A percentile compares a stretch with the other conserved stretches of the same genome.
Conservation (phyloP, 2,888 invertebrate species). For the Synanthedon andrenaeformis region DNA sequence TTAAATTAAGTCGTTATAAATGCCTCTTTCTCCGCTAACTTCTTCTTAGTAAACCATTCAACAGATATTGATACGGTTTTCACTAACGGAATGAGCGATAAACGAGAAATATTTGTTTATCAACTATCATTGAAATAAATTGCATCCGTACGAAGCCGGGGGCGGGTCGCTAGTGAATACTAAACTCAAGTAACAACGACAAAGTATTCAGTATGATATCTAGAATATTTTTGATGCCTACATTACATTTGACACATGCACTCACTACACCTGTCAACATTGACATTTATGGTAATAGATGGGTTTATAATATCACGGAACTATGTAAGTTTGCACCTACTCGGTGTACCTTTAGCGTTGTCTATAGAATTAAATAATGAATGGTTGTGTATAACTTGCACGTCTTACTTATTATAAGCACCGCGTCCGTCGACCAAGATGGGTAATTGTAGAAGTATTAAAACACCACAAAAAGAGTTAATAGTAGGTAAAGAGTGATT, state of each 20-base stretch:
- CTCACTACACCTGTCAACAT: background rate
- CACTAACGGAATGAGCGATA: too few species aligned
- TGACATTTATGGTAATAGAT: background rate
- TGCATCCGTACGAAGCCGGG: too few species aligned
- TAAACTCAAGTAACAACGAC: too few species aligned
- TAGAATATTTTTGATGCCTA: too few species aligned
- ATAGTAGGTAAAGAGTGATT: constrained; percentile 23
- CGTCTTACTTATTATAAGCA: constrained; percentile 8
- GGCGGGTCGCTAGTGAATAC: too few species aligned
- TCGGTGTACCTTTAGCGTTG: background rate
- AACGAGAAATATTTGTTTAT: too few species aligned
- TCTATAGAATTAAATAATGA: background rate
- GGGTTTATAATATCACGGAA: background rate
- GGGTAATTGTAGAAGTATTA: constrained; percentile 38
- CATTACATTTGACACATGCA: background rate
- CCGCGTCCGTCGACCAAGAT: constrained; percentile 20
- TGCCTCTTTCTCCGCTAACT: too few species aligned
- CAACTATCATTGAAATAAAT: too few species aligned
- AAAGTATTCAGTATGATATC: too few species aligned
- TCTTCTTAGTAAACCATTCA: too few species aligned
- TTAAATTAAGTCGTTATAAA: too few species aligned
- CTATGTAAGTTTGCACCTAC: background rate
- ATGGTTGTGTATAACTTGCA: constrained; percentile 1
- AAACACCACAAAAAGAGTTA: constrained; percentile 42
- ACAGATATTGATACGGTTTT: too few species aligned